A percentile compares a stretch with the other conserved stretches of the same genome.
phyloP scores from a whole-genome alignment of 2,113 vertebrate genomes.

The Austrofundulus limnaeus region DNA sequence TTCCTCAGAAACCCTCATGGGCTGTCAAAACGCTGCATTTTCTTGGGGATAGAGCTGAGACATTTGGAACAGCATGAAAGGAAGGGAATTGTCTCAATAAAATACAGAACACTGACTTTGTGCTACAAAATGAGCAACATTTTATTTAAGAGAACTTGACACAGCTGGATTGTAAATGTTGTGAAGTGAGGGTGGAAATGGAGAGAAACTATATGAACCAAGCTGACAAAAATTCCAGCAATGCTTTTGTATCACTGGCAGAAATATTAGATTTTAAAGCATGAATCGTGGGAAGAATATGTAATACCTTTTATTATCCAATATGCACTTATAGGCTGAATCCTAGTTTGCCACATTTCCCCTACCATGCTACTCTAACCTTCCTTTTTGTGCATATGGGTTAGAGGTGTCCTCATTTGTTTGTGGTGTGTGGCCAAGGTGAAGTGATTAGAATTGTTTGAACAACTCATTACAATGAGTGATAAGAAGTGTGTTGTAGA shows the following conservation, averaged over 20 bases:
- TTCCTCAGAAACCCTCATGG: slow-evolving; percentile 3
- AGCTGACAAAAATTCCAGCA: neutral
- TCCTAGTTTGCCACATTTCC: neutral
- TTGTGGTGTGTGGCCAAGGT: neutral
- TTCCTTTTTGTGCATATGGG: neutral
- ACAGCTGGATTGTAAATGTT: neutral
- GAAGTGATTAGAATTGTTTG: no score
- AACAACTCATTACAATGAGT: no score
- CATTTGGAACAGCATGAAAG: slow-evolving; percentile 31
- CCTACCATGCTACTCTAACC: neutral
- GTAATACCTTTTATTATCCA: slow-evolving; percentile 12
- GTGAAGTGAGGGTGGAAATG: slow-evolving; percentile 7
- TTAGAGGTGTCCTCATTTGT: neutral
- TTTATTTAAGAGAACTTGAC: slow-evolving; percentile 29
- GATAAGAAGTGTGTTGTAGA: no score
- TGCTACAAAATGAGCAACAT: slow-evolving; percentile 26
- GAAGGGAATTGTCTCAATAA: slow-evolving; percentile 23
- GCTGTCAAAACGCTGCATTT: slow-evolving; percentile 34
- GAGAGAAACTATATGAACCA: neutral
- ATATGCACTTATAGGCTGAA: slow-evolving; percentile 30
- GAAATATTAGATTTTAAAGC: slow-evolving; percentile 1
- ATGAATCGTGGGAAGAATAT: slow-evolving; percentile 3
- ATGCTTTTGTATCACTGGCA: slow-evolving; percentile 24
- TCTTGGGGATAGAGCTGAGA: slow-evolving; percentile 14
- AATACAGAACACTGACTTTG: slow-evolving; percentile 23